Percentiles rank a stretch among this genome's conserved stretches.
Evolutionary conservation across 2,113 vertebrate genomes (phyloP).

Genomic region (Lichenostomus cassidix): DNA sequence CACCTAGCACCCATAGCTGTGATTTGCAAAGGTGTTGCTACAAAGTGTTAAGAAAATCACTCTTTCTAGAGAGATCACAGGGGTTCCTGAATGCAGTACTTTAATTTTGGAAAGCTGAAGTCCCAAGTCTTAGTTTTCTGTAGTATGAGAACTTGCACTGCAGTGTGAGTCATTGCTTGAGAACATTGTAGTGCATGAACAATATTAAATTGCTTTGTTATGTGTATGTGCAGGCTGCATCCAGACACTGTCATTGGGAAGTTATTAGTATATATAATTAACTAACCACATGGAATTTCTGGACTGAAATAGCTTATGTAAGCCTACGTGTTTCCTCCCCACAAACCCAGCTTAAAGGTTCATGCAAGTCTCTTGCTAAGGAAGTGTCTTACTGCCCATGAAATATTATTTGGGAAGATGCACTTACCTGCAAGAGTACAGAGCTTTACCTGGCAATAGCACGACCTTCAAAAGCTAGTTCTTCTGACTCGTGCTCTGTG

Average conservation of each 20-base stretch:
- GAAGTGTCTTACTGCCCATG: neutral
- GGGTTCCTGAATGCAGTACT: neutral
- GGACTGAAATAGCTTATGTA: neutral
- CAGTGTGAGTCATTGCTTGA: neutral
- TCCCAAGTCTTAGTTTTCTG: neutral
- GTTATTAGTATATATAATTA: conserved; percentile 21
- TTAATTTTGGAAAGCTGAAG: neutral
- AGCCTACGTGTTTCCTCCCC: neutral
- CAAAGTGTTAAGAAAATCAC: neutral
- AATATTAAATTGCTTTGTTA: neutral
- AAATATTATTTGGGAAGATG: neutral
- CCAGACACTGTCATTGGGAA: conserved; percentile 4
- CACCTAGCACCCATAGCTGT: neutral
- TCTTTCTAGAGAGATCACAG: neutral
- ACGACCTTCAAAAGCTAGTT: neutral
- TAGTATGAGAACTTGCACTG: neutral
- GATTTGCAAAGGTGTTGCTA: neutral
- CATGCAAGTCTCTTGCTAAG: neutral
- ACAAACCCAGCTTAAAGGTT: neutral
- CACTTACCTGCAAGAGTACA: neutral
- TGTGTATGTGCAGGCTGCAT: neutral
- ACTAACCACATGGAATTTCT: conserved; percentile 20
- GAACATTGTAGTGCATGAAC: neutral
- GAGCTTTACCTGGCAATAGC: neutral
- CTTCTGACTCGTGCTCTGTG: neutral